phyloP scores from a whole-genome alignment of 2,797 vertebrate genomes.

The Lemur catta region DNA sequence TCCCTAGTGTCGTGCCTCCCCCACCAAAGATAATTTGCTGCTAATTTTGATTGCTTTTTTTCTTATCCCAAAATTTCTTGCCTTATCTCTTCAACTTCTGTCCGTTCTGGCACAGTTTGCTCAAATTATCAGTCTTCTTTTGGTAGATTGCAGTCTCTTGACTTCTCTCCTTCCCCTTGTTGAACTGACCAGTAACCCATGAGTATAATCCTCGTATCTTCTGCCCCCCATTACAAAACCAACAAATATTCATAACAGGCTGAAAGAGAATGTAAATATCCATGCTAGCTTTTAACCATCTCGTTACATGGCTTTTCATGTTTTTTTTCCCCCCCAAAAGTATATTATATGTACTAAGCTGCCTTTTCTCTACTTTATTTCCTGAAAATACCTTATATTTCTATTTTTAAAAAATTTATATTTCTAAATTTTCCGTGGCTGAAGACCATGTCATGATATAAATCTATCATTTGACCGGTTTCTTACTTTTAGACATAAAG shows the following conservation, averaged over 20 bases:
- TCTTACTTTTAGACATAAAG: not conserved
- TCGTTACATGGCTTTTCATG: not conserved
- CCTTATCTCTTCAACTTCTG: not conserved
- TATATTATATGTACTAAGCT: not conserved
- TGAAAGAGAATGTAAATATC: not conserved
- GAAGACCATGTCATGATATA: not conserved
- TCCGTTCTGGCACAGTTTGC: not conserved
- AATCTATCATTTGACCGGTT: not conserved
- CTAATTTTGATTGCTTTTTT: not conserved
- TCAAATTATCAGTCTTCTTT: not conserved
- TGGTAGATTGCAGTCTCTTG: not conserved
- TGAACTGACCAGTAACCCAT: not conserved
- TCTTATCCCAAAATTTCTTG: not conserved
- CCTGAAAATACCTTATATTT: not conserved
- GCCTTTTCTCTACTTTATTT: not conserved
- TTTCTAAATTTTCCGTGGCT: slow-evolving; percentile 1
- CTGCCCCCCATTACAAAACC: not conserved
- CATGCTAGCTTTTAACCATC: not conserved
- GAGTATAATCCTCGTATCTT: not conserved
- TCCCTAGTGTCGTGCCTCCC: not conserved
- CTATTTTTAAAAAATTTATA: not conserved
- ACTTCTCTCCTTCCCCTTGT: not conserved
- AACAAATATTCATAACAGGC: not conserved
- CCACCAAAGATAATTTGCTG: not conserved
- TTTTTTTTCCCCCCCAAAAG: not conserved